Evolutionary conservation across 1,140 invertebrate species (phyloP), one percentile per base, ranked within the genome.

Genomic region (Diprion similis): DNA sequence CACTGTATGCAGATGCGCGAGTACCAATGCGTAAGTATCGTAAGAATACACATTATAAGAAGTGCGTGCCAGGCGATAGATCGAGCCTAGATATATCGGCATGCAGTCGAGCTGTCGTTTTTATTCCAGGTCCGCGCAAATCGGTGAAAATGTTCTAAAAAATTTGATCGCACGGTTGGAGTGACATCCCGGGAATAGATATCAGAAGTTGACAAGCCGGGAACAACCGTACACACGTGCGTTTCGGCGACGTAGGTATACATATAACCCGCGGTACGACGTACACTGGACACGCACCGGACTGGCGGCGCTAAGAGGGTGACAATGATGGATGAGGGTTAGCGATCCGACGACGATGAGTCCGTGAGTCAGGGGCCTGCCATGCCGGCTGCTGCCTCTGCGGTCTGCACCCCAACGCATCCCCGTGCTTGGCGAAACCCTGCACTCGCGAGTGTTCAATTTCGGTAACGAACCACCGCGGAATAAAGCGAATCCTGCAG

Each of bases 271-370:
- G 51, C 51, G 24, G 24, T 37, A 17, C 51, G 51, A 59, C 51
- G 51, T 17, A 59, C 51, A 59, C 51, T 59, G 51, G 51, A 59
- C 51, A 59, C 51, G 51, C 51, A 59, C 51, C 51, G 51, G 51
- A 59, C 51, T 59, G 51, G 51, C 51, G 51, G 51, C 51, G 51
- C 51, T 59, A 59, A 59, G 51, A 59, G 51, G 79, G 84, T 87
- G 85, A 87, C 85, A 87, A 86, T 87, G 85, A 87, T 87, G 84
- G 84, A 87, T 87, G 85, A 81, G 80, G 80, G 78, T 82, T 82
- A 81, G 81, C 79, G 81, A 86, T 85, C 82, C 80, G 82, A 59
- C 51, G 51, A 59, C 51, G 9, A 8, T 59, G 51, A 59, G 51
- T 59, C 51, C 83, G 85, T 85, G 86, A 87, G 85, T 86, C 84